phyloP scores from a whole-genome alignment of 2,888 invertebrate species.

The Adela reaumurella region DNA sequence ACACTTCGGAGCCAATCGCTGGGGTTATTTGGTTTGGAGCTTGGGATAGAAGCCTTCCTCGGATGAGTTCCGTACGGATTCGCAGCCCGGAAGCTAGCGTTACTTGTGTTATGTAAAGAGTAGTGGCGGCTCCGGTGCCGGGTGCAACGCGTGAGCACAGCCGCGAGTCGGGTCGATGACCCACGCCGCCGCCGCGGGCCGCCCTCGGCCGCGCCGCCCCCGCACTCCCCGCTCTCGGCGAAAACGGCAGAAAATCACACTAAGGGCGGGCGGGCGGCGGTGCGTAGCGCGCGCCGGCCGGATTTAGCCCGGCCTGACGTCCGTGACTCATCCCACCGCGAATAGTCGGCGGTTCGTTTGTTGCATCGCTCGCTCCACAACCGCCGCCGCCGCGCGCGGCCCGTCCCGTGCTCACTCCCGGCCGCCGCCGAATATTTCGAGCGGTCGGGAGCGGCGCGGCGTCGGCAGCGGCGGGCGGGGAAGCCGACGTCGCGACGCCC shows the following conservation, averaged over 20 bases:
- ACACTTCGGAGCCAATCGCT: too few relatives aligned
- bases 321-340: constrained; percentile 49
- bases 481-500: constrained; percentile 1
- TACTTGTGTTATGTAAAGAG: not conserved
- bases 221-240: constrained; percentile 1
- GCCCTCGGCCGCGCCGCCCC: constrained; percentile 1
- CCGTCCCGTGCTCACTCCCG: constrained; percentile 20
- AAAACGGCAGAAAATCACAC: constrained; percentile 34
- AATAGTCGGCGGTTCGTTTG: constrained; percentile 51
- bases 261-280: constrained; percentile 34
- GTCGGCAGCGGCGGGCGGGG: constrained; percentile 14
- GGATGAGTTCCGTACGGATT: not conserved
- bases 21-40: not conserved
- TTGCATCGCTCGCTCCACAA: constrained; percentile 48
- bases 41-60: too few relatives aligned
- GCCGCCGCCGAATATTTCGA: constrained; percentile 44
- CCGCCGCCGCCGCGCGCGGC: constrained; percentile 15
- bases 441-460: constrained; percentile 15
- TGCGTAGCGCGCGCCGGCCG: constrained; percentile 30
- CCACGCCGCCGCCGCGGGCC: constrained; percentile 32
- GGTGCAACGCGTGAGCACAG: constrained; percentile 46
- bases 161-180: constrained; percentile 47
- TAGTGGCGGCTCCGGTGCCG: constrained; percentile 22
- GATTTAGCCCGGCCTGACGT: constrained; percentile 52
- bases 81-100: not conserved